A percentile compares a stretch with the other conserved stretches of the same genome.
These are phyloP conservation scores for Hydrozoanthus gracilis DNA, from an alignment of 92 coral and sea anemone genomes.

Conservation along the genomic window DNA sequence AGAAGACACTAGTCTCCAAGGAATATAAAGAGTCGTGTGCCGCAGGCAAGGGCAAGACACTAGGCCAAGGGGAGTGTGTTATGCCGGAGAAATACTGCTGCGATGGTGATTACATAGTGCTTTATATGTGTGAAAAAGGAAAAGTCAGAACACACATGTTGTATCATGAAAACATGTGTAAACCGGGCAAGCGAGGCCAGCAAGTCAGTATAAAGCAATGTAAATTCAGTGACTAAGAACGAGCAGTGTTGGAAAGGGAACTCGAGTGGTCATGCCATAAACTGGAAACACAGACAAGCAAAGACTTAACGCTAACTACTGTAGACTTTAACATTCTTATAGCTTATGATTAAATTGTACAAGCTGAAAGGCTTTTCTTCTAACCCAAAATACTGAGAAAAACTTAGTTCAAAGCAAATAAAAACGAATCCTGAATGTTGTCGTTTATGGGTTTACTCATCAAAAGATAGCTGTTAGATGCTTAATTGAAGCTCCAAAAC, in stretches of 20 bases:
- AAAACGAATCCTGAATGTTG: not conserved
- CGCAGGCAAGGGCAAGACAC: not conserved
- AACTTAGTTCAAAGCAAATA: not conserved
- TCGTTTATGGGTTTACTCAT: not conserved
- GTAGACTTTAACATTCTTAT: not conserved
- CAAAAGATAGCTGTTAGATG: too few relatives aligned
- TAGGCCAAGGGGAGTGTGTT: not conserved
- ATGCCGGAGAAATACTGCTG: slow-evolving; percentile 28
- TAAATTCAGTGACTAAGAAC: not conserved
- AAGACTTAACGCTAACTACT: not conserved
- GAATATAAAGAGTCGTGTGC: slow-evolving; percentile 28
- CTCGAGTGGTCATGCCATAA: not conserved
- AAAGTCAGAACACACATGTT: not conserved
- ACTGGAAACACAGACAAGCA: not conserved
- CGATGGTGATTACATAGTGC: not conserved
- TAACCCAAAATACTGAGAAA: not conserved
- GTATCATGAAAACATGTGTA: not conserved
- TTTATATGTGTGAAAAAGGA: slow-evolving; percentile 8
- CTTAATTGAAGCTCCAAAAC: too few relatives aligned
- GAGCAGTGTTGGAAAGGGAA: too few relatives aligned
- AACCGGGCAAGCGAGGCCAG: not conserved
- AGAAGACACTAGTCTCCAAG: slow-evolving; percentile 13
- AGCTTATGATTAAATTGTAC: not conserved
- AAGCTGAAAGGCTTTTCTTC: not conserved
- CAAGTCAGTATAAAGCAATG: not conserved